A percentile compares a stretch with the other conserved stretches of the same genome.
Conservation (phyloP, 2,888 invertebrate species). For the Sialis lutaria region DNA sequence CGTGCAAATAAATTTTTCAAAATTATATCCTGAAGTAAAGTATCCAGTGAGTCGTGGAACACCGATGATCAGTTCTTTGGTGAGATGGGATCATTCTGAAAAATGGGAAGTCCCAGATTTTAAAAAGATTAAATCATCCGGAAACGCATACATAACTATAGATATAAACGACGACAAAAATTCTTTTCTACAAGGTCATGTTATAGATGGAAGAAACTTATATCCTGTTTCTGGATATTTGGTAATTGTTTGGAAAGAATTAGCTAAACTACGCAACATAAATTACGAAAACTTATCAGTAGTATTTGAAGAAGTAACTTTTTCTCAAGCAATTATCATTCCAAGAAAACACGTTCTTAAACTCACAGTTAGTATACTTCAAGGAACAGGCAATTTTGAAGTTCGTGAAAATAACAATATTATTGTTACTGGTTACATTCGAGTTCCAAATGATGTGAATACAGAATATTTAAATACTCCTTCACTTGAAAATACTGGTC, state of each 20-base stretch:
- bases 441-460: constrained; percentile 34
- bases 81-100: constrained; percentile 78
- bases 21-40: constrained; percentile 54
- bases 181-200: constrained; percentile 60
- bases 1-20: constrained; percentile 50
- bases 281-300: constrained; percentile 29
- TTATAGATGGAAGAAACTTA: constrained; percentile 48
- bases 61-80: constrained; percentile 62
- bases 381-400: constrained; percentile 20
- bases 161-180: constrained; percentile 44
- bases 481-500: constrained; percentile 7
- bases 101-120: constrained; percentile 49
- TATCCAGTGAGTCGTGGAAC: constrained; percentile 81
- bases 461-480: constrained; percentile 36
- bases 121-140: constrained; percentile 25
- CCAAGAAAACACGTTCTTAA: constrained; percentile 23
- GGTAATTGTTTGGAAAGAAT: constrained; percentile 25
- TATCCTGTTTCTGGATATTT: constrained; percentile 41
- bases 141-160: constrained; percentile 42
- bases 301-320: constrained; percentile 36
- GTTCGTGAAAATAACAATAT: constrained; percentile 52
- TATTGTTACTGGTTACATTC: constrained; percentile 54
- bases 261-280: constrained; percentile 21
- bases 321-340: constrained; percentile 38
- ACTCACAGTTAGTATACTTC: constrained; percentile 19